Evolutionary conservation across 2,797 vertebrate genomes (phyloP).

Genomic region (Acipenser ruthenus): DNA sequence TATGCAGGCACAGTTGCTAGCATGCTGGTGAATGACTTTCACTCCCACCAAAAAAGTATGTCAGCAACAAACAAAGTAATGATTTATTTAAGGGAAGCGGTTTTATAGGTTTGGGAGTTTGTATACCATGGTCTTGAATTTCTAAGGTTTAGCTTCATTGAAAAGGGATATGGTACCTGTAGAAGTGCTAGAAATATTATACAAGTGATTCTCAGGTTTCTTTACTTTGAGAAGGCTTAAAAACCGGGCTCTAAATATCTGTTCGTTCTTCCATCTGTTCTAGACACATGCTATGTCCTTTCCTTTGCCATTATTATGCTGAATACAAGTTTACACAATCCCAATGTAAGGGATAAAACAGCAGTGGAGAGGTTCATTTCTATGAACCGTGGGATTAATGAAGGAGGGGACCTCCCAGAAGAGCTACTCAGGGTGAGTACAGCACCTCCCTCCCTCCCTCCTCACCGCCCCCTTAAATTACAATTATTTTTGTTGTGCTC

Average conservation of each 20-base stretch:
- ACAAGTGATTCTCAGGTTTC: no score
- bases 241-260: no score
- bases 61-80: constrained; percentile 38
- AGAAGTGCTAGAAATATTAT: not conserved
- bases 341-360: constrained; percentile 91
- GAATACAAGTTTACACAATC: constrained; percentile 96
- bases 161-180: not conserved
- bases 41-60: constrained; percentile 22
- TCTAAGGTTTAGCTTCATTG: not conserved
- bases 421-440: constrained; percentile 83
- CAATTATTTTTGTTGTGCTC: not conserved
- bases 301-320: constrained; percentile 97
- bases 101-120: constrained; percentile 26
- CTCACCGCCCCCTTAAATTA: not conserved
- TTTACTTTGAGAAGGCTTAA: not conserved
- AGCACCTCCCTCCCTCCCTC: not conserved
- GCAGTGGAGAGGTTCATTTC: constrained; percentile 89
- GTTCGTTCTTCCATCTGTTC: constrained; percentile 8
- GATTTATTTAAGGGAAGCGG: constrained; percentile 44
- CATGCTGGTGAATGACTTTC: not conserved
- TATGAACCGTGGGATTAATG: constrained; percentile 96
- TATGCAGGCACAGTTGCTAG: not conserved
- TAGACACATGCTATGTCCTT: constrained; percentile 94
- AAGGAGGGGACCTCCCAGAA: constrained; percentile 91
- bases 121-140: constrained; percentile 8